phyloP scores from a whole-genome alignment of 2,888 invertebrate species.

The Strigamia maritima region DNA sequence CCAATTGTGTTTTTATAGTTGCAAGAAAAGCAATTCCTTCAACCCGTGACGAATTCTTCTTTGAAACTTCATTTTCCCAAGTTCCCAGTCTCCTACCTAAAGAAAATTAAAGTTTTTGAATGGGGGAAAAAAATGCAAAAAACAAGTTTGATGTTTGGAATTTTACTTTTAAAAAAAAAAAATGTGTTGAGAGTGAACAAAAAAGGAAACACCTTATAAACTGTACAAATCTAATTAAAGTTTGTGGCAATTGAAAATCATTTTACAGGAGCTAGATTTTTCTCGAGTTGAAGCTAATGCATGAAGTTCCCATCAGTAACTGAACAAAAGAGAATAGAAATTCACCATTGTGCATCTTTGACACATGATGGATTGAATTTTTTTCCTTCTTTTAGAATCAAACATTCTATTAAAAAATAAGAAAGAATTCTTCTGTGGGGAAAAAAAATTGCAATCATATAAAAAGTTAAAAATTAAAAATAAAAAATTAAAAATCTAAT shows the following conservation, averaged over 20 bases:
- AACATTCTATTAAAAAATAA: too few species aligned
- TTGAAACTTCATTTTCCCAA: background rate
- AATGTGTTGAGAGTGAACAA: too few species aligned
- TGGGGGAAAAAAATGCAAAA: too few species aligned
- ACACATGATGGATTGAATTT: conserved; percentile 6
- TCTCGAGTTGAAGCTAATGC: background rate
- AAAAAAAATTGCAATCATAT: background rate
- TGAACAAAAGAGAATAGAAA: background rate
- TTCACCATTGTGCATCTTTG: background rate
- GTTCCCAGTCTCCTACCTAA: background rate
- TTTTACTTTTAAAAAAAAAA: too few species aligned
- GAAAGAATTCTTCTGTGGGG: too few species aligned
- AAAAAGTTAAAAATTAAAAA: background rate
- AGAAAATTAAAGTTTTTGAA: background rate
- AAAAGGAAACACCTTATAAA: too few species aligned
- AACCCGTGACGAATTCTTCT: background rate
- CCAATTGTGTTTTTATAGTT: conserved; percentile 17
- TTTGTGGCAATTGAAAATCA: too few species aligned
- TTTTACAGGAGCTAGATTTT: too few species aligned
- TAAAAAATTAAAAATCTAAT: too few species aligned
- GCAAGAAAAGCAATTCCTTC: background rate
- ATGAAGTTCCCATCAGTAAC: background rate
- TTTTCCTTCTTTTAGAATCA: background rate
- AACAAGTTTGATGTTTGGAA: too few species aligned
- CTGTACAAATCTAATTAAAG: too few species aligned